phyloP scores from a whole-genome alignment of 2,797 vertebrate genomes.

The Nasua narica region DNA sequence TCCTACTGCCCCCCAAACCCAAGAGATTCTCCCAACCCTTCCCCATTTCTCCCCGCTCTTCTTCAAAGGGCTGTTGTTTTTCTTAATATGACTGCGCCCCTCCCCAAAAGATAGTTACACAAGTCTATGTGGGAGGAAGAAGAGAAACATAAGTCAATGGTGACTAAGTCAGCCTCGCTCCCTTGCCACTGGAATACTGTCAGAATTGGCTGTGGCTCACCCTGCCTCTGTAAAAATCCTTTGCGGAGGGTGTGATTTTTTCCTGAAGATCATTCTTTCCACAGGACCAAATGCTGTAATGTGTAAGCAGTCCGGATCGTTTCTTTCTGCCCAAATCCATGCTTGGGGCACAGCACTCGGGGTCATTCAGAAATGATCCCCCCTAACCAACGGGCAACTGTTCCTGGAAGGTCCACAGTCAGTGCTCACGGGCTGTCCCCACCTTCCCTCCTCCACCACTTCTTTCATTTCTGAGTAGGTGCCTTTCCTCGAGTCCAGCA shows the following conservation, averaged over 20 bases:
- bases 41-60: neutral
- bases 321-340: neutral
- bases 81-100: neutral
- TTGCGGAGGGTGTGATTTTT: slow-evolving; percentile 57
- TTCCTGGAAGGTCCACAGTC: neutral
- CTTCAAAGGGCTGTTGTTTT: slow-evolving; percentile 53
- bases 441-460: neutral
- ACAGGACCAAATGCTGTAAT: slow-evolving; percentile 54
- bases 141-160: neutral
- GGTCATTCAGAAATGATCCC: neutral
- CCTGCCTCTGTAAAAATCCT: slow-evolving; percentile 55
- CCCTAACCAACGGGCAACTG: neutral
- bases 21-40: neutral
- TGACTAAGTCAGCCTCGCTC: slow-evolving; percentile 61
- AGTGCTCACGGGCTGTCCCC: neutral
- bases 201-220: slow-evolving; percentile 27
- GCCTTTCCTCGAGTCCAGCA: neutral
- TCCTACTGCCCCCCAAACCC: neutral
- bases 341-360: neutral
- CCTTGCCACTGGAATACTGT: neutral
- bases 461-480: neutral
- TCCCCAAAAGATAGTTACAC: slow-evolving; percentile 66
- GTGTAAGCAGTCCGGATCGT: neutral
- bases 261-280: slow-evolving; percentile 71
- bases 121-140: slow-evolving; percentile 66